Percentiles rank a stretch among this genome's conserved stretches.
Evolutionary conservation across 2,888 invertebrate species (phyloP).

Genomic region (Hypsopygia costalis): DNA sequence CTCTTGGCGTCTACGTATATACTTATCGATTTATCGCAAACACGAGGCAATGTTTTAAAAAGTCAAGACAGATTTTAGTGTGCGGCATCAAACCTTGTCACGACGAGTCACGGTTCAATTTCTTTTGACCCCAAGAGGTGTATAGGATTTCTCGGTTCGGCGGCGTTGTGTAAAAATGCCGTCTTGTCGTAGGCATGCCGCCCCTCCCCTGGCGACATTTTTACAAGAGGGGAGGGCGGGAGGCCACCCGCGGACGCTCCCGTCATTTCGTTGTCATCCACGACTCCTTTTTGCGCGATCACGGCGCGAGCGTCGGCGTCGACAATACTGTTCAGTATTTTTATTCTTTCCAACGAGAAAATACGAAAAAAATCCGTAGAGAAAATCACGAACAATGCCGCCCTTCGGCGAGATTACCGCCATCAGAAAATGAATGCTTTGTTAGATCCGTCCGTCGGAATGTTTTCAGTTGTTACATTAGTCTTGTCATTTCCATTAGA

Average conservation of each 20-base stretch:
- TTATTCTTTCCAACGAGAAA: conserved; percentile 72
- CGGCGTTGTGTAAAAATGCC: conserved; percentile 68
- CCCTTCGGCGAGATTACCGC: conserved; percentile 79
- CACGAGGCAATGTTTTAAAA: conserved; percentile 61
- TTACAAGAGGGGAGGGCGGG: conserved; percentile 51
- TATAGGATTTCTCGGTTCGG: conserved; percentile 53
- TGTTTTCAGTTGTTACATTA: conserved; percentile 74
- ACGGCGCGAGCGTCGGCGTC: conserved; percentile 68
- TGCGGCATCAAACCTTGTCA: conserved; percentile 24
- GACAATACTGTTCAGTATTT: conserved; percentile 76
- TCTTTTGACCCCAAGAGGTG: conserved; percentile 33
- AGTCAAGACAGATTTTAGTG: conserved; percentile 33
- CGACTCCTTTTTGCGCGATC: conserved; percentile 71
- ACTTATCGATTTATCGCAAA: conserved; percentile 77
- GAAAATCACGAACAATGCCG: conserved; percentile 76
- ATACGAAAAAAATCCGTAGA: conserved; percentile 60
- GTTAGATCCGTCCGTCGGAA: conserved; percentile 66
- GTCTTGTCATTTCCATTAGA: conserved; percentile 70
- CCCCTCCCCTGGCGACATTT: conserved; percentile 71
- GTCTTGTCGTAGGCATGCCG: conserved; percentile 71
- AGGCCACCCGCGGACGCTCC: conserved; percentile 64
- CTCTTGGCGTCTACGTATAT: conserved; percentile 57
- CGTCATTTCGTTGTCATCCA: conserved; percentile 79
- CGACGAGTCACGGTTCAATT: conserved; percentile 33
- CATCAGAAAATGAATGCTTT: conserved; percentile 79